These are phyloP conservation scores for Lucilia sericata DNA, from an alignment of 1,140 invertebrate species.

Conservation along the genomic window DNA sequence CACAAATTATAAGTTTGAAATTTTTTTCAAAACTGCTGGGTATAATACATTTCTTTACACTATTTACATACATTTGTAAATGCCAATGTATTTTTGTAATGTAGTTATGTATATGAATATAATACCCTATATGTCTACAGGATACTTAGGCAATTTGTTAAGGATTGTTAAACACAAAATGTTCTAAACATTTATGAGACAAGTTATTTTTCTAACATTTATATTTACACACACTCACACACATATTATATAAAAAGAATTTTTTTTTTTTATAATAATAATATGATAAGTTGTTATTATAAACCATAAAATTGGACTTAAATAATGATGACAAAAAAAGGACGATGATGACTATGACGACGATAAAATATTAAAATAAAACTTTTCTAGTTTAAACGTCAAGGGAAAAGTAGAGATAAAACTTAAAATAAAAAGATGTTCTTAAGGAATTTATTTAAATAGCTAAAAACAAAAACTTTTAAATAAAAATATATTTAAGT, in stretches of 20 bases:
- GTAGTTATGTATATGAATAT: neutral
- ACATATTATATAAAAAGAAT: neutral
- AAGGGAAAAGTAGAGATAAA: too few relatives aligned
- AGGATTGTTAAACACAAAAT: constrained; percentile 14
- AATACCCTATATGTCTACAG: neutral
- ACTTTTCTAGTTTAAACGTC: neutral
- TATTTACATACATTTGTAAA: neutral
- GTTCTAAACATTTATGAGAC: neutral
- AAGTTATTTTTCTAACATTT: too few relatives aligned
- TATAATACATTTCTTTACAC: too few relatives aligned
- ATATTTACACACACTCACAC: too few relatives aligned
- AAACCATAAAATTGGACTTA: constrained; percentile 17
- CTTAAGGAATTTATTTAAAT: too few relatives aligned
- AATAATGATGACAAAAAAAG: neutral
- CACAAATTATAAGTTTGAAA: too few relatives aligned
- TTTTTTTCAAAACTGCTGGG: too few relatives aligned
- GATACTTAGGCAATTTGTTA: constrained; percentile 24
- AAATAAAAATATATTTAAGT: too few relatives aligned
- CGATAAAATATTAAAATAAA: neutral
- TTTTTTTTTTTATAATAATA: neutral
- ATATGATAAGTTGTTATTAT: constrained; percentile 27
- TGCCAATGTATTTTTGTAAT: neutral
- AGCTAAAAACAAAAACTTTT: too few relatives aligned
- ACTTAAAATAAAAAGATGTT: too few relatives aligned
- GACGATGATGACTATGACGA: neutral